Evolutionary conservation across 2,113 vertebrate genomes (phyloP), one percentile per base, ranked within the genome.

Genomic region (Sorex fumeus): DNA sequence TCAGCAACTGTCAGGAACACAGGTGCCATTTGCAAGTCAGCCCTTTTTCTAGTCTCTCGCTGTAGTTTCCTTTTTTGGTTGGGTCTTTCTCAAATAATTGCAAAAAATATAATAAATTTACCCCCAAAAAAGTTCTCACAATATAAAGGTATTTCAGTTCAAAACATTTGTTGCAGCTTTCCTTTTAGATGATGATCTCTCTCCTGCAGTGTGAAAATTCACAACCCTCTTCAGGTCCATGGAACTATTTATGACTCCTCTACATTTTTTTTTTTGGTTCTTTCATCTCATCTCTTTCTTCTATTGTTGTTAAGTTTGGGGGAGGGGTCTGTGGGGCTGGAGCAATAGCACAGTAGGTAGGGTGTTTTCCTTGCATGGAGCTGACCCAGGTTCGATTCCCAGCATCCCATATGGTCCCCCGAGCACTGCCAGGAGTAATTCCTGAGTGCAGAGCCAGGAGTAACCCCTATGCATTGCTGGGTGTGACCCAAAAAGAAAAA

Each of bases 61-160:
- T 75, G 86, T 34, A 62, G 71, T 86, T 84, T 88, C 40, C 36
- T 16, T 86, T 88, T 86, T 86, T 84, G 69, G 9, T 69, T 74
- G 43, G 43, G 10, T 72, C n/a, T 78, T 45, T 91, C 75, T 90
- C 50, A 87, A 80, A 84, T 70, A 84, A 81, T 34, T 86, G 69
- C n/a, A 67, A 78, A 69, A 88, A 88, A 64, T 16, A 11, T 57
- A 76, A 75, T 8, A 79, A 78, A 57, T 71, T 30, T 13, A 36
- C 11, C 16, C 23, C 32, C n/a, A 13, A 21, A 30, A 21, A 23
- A 45, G 30, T 13, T 77, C 36, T 94, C 28, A 78, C 62, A 70
- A 27, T 85, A 90, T 34, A n/a, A 88, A 81, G 71, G 13, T 30
- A 57, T 75, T 80, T 34, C 23, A 21, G 1, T 62, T 90, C 85